A percentile compares a stretch with the other conserved stretches of the same genome.
Evolutionary conservation across 2,888 invertebrate species (phyloP).

Genomic region (Agapetus fuscipes): DNA sequence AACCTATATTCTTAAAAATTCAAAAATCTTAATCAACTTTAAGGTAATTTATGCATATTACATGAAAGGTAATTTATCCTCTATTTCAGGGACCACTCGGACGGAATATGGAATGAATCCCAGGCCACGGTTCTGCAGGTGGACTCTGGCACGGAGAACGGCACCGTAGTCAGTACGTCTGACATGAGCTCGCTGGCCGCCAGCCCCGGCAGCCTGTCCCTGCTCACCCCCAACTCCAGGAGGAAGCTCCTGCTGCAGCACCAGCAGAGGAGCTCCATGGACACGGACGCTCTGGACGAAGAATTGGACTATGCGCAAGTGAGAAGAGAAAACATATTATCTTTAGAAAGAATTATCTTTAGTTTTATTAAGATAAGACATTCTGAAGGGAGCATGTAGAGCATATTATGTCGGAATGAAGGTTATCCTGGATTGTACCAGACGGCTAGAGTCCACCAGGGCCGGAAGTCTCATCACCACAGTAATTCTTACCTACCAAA

Average conservation of each 20-base stretch:
- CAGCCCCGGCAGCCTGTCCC: conserved; percentile 42
- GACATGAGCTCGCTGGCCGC: conserved; percentile 30
- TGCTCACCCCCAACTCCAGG: conserved; percentile 69
- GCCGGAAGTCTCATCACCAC: too few species aligned
- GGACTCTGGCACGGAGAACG: conserved; percentile 59
- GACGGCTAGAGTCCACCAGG: too few species aligned
- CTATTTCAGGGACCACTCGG: conserved; percentile 62
- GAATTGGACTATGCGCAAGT: conserved; percentile 44
- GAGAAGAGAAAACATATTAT: not conserved
- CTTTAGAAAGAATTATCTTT: not conserved
- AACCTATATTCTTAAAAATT: not conserved
- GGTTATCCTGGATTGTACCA: too few species aligned
- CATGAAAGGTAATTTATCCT: not conserved
- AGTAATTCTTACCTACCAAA: too few species aligned
- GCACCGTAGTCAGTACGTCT: conserved; percentile 45
- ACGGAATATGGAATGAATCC: conserved; percentile 84
- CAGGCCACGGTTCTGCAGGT: conserved; percentile 74
- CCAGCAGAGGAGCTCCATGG: conserved; percentile 77
- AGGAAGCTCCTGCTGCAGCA: conserved; percentile 70
- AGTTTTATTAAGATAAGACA: too few species aligned
- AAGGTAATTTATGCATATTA: not conserved
- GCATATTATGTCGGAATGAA: too few species aligned
- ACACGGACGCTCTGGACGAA: conserved; percentile 71
- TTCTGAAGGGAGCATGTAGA: too few species aligned
- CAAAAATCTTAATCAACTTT: not conserved